Percentiles rank a stretch among this genome's conserved stretches.
phyloP scores from a whole-genome alignment of 1,140 invertebrate species.

The Aphelenchoides fujianensis region DNA sequence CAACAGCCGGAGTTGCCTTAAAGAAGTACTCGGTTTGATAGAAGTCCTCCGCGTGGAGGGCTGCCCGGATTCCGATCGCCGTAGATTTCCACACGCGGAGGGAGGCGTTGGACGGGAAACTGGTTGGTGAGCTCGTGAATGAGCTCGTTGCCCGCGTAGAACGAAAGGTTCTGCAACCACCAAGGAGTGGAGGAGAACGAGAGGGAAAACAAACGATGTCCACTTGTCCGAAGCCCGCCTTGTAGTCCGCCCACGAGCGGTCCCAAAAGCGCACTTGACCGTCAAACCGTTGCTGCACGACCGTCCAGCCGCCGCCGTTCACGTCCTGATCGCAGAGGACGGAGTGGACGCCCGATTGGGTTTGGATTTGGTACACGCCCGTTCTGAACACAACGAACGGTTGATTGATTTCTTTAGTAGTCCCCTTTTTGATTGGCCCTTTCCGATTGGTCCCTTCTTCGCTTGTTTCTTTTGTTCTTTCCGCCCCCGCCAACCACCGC shows the following conservation, averaged over 20 bases:
- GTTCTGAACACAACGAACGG: background rate
- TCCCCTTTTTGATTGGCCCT: no score
- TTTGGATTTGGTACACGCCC: slow-evolving; percentile 9
- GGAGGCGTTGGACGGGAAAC: background rate
- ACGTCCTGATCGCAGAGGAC: slow-evolving; percentile 28
- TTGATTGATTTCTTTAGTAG: no score
- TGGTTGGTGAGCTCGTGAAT: slow-evolving; percentile 24
- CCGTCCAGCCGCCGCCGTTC: slow-evolving; percentile 30
- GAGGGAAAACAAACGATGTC: slow-evolving; percentile 18
- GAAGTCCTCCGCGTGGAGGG: slow-evolving; percentile 20
- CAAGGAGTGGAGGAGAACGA: background rate
- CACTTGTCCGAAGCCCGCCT: slow-evolving; percentile 22
- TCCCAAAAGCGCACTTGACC: slow-evolving; percentile 26
- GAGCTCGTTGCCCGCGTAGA: slow-evolving; percentile 29
- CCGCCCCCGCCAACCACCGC: no score
- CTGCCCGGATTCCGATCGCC: slow-evolving; percentile 29
- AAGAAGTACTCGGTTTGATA: slow-evolving; percentile 24
- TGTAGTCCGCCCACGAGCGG: slow-evolving; percentile 24
- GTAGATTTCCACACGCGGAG: slow-evolving; percentile 29
- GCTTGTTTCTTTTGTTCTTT: no score
- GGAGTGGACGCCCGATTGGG: background rate
- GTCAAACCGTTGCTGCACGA: slow-evolving; percentile 28
- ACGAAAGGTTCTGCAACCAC: slow-evolving; percentile 23
- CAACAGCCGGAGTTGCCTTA: background rate
- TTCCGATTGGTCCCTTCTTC: background rate